Evolutionary conservation across 1,140 invertebrate species (phyloP), one percentile per base, ranked within the genome.

Genomic region (Belonocnema kinseyi): DNA sequence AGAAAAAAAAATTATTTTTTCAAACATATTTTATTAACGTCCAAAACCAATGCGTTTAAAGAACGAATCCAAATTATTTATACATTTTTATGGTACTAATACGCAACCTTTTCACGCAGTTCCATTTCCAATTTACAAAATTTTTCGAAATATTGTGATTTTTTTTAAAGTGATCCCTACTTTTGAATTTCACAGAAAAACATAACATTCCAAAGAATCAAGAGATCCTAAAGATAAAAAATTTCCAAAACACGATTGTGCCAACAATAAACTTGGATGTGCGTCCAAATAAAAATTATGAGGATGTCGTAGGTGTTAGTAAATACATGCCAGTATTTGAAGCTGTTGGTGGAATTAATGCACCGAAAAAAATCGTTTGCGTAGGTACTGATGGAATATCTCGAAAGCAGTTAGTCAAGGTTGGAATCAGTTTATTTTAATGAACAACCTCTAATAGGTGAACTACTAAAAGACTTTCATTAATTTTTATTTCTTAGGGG

Each of bases 361-460:
- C 94, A 50, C 98, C 98, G 0, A 98, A 98, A 88, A 96, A 96
- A 85, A 93, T 99, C 53, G 91, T 91, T 26, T 98, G 97, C 87
- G 83, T 93, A 12, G 96, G 97, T 70, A 96, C 96, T n/a, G 96
- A 98, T 91, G 98, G 98, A 2, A 90, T 93, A 46, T 86, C 86
- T 46, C 93, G 95, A 74, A 92, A 94, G 72, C 94, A 98, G 85
- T 92, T 99, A 33, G 93, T 98, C 16, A 99, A 99, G 92, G 95
- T 95, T 89, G 78, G 58, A 26, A 56, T n/a, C 11, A 19, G 14
- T 51, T 51, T 73, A 50, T 52, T 54, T 54, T n/a, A 33, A 54
- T 53, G 50, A 33, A 58, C 12, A 54, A 66, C 72, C 5, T 58
- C 70, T 40, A 12, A 52, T 51, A 50, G 19, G 58, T 54, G 26